Percentiles rank a stretch among this genome's conserved stretches.
These are phyloP conservation scores for Globodera ellingtonae DNA, from an alignment of 1,140 invertebrate genomes.

Conservation along the genomic window DNA sequence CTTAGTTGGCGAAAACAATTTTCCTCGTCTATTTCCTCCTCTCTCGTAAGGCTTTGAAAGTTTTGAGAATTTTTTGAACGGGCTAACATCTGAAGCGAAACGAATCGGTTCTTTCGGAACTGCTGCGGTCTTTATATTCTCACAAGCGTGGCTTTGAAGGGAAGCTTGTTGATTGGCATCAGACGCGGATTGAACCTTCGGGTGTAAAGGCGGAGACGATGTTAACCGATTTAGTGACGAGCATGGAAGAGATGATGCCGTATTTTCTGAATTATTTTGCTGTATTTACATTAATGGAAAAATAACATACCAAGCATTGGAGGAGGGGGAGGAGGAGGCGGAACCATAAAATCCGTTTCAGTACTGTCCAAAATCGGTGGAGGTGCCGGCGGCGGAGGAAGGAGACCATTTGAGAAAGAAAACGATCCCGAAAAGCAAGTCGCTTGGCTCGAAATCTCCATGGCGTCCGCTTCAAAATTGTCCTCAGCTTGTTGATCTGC, in stretches of 20 bases:
- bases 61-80: neutral
- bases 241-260: neutral
- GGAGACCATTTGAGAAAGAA: slow-evolving; percentile 3
- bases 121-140: neutral
- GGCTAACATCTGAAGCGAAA: neutral
- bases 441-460: slow-evolving; percentile 23
- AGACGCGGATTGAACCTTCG: neutral
- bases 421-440: neutral
- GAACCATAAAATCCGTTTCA: neutral
- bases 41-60: neutral
- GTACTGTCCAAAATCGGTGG: slow-evolving; percentile 15
- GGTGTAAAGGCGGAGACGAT: neutral
- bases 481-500: neutral
- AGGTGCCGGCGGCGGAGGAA: slow-evolving; percentile 22
- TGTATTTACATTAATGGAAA: neutral
- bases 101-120: neutral
- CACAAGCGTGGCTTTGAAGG: neutral
- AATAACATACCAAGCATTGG: neutral
- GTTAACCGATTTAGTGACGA: neutral
- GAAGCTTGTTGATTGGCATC: neutral
- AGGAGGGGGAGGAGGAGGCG: neutral
- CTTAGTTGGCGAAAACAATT: neutral
- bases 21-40: neutral
- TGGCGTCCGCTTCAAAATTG: slow-evolving; percentile 13
- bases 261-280: neutral